Evolutionary conservation across 2,888 invertebrate species (phyloP).

Genomic region (Apotomis turbidana): DNA sequence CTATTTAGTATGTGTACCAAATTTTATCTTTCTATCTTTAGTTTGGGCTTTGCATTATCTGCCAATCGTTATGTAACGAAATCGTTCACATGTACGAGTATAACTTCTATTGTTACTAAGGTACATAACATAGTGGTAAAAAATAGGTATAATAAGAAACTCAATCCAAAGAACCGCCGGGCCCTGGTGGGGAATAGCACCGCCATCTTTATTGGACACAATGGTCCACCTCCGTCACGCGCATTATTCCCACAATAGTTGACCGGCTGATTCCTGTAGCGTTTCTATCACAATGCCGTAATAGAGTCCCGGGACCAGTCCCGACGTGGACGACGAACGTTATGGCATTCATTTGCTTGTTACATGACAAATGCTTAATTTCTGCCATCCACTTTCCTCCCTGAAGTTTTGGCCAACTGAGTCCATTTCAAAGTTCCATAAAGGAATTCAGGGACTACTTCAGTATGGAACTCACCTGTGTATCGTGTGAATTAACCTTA

Average conservation of each 20-base stretch:
- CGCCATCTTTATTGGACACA: slow-evolving; percentile 5
- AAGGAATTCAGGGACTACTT: no score
- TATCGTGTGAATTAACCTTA: no score
- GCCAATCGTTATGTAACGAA: no score
- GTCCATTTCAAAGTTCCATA: not conserved
- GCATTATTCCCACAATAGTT: slow-evolving; percentile 35
- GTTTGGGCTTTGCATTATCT: no score
- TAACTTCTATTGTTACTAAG: not conserved
- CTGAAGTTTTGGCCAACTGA: not conserved
- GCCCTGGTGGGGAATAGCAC: not conserved
- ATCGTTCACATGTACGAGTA: no score
- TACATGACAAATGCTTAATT: no score
- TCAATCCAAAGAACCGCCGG: not conserved
- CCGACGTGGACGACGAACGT: not conserved
- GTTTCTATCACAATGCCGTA: slow-evolving; percentile 19
- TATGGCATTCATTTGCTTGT: not conserved
- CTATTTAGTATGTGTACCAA: no score
- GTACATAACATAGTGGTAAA: not conserved
- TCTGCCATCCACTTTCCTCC: no score
- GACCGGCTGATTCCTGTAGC: slow-evolving; percentile 29
- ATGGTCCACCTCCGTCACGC: slow-evolving; percentile 17
- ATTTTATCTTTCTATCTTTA: no score
- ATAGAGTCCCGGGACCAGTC: not conserved
- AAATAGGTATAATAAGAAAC: not conserved
- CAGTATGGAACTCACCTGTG: no score